Percentiles rank a stretch among this genome's conserved stretches.
These are phyloP conservation scores for Greenwoodochromis staneri DNA, from an alignment of 2,113 vertebrate genomes.

Conservation along the genomic window DNA sequence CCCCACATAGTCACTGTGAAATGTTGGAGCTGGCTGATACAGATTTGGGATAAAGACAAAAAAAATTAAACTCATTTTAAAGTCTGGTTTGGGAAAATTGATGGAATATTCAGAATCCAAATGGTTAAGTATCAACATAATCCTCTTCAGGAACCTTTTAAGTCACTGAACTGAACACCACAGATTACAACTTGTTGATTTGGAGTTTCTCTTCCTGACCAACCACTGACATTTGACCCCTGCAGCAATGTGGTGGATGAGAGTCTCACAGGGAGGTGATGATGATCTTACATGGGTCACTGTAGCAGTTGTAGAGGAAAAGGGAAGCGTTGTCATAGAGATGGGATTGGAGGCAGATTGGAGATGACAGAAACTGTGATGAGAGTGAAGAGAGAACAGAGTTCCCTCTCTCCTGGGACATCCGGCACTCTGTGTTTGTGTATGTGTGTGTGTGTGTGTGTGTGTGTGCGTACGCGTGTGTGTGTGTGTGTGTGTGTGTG, in stretches of 20 bases:
- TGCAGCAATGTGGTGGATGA: not conserved
- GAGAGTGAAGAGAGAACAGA: conserved; percentile 45
- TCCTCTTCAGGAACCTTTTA: not conserved
- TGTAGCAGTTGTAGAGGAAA: not conserved
- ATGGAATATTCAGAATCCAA: not conserved
- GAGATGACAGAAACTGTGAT: conserved; percentile 47
- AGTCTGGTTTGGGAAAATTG: not conserved
- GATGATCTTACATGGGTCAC: not conserved
- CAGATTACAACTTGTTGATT: not conserved
- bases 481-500: not conserved
- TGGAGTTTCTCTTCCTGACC: not conserved
- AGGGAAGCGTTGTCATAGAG: conserved; percentile 18
- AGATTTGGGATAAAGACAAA: not conserved
- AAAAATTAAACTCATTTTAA: not conserved
- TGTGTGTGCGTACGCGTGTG: too few species aligned
- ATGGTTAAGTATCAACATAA: not conserved
- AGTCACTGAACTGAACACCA: not conserved
- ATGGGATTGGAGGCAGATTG: conserved; percentile 37
- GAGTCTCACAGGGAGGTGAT: not conserved
- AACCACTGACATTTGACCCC: not conserved
- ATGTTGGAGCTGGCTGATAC: not conserved
- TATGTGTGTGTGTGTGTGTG: not conserved
- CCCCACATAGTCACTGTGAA: not conserved
- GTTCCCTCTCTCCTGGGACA: conserved; percentile 30
- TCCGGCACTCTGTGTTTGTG: not conserved